A percentile compares a stretch with the other conserved stretches of the same genome.
These are phyloP conservation scores for Drosophila persimilis DNA, from an alignment of 1,140 invertebrate species.

Conservation along the genomic window DNA sequence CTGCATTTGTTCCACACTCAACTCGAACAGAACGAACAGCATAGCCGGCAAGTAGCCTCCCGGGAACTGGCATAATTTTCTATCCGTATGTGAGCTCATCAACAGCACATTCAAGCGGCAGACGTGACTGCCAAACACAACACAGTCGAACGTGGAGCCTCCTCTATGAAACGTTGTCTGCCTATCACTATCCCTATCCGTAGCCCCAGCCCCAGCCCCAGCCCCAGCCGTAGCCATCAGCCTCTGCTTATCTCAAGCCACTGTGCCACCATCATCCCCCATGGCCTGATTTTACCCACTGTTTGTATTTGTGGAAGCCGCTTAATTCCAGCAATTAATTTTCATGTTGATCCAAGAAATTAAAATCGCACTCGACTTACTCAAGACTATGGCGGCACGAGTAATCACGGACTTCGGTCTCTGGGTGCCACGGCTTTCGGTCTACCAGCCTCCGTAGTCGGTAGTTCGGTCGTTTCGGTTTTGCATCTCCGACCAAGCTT, in stretches of 20 bases:
- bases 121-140: slow-evolving; percentile 30
- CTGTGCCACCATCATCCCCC: neutral
- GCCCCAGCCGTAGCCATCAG: no score
- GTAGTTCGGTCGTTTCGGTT: slow-evolving; percentile 5
- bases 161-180: neutral
- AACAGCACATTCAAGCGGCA: slow-evolving; percentile 41
- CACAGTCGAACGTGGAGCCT: neutral
- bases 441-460: slow-evolving; percentile 11
- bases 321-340: slow-evolving; percentile 82
- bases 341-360: slow-evolving; percentile 80
- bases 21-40: slow-evolving; percentile 2
- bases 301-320: slow-evolving; percentile 66
- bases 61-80: slow-evolving; percentile 54
- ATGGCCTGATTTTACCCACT: slow-evolving; percentile 19
- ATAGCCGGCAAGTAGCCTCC: slow-evolving; percentile 12
- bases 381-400: slow-evolving; percentile 24
- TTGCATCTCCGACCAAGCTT: slow-evolving; percentile 17
- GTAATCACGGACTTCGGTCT: neutral
- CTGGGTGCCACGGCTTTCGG: slow-evolving; percentile 6
- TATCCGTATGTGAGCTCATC: slow-evolving; percentile 44
- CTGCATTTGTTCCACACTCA: slow-evolving; percentile 28
- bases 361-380: slow-evolving; percentile 67
- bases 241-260: neutral
- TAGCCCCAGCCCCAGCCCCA: neutral
- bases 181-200: neutral